phyloP scores from a whole-genome alignment of 2,797 vertebrate species.

The Borostomias antarcticus region DNA sequence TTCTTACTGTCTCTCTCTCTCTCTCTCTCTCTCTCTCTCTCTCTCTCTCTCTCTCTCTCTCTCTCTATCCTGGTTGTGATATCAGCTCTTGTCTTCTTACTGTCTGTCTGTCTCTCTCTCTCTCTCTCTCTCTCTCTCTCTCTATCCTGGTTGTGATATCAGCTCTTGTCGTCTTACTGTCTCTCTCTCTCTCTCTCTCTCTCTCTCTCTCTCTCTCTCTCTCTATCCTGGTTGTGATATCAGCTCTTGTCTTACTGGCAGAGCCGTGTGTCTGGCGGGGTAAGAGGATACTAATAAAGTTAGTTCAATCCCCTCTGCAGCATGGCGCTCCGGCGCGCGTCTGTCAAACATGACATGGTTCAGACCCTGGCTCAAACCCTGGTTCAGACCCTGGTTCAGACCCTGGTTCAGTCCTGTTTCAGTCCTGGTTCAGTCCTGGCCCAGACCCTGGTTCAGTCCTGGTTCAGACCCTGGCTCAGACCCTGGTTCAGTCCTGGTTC shows the following conservation, averaged over 20 bases:
- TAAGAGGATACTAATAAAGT: constrained; percentile 76
- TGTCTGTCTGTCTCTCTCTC: constrained; percentile 15
- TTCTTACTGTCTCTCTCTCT: constrained; percentile 20
- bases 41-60: background rate
- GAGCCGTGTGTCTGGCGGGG: constrained; percentile 65
- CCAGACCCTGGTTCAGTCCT: no score
- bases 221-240: background rate
- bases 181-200: constrained; percentile 11
- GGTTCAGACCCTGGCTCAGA: no score
- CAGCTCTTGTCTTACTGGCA: constrained; percentile 29
- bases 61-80: background rate
- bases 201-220: background rate
- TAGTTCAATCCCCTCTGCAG: constrained; percentile 66
- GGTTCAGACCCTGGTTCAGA: no score
- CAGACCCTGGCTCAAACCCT: constrained; percentile 60
- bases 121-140: constrained; percentile 1
- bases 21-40: background rate
- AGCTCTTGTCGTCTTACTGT: constrained; percentile 39
- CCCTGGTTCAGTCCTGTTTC: no score
- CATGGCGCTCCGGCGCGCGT: constrained; percentile 60
- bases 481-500: no score
- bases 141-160: constrained; percentile 35
- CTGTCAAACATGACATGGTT: constrained; percentile 70
- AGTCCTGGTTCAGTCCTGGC: no score
- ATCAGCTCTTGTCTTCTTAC: background rate